Conservation (phyloP, 1,140 invertebrate genomes). For the Bombus confusus region DNA sequence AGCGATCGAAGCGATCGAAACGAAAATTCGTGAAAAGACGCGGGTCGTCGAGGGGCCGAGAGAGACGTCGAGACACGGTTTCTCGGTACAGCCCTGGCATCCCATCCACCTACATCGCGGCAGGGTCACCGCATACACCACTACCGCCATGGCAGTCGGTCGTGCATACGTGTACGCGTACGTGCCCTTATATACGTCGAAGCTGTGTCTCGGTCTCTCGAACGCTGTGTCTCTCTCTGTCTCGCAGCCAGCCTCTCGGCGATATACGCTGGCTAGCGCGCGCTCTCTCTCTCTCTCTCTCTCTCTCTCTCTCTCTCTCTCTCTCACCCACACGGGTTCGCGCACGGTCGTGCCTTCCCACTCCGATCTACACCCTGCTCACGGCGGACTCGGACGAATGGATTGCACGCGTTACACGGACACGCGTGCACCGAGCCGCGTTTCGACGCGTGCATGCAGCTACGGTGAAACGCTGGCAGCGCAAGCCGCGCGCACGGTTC, state of each 20-base stretch:
- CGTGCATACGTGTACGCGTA: constrained; percentile 45
- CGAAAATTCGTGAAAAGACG: no score
- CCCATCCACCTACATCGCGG: constrained; percentile 74
- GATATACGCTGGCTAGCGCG: not conserved
- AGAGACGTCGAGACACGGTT: not conserved
- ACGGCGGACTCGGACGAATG: constrained; percentile 45
- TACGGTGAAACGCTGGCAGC: constrained; percentile 39
- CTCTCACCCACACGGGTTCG: not conserved
- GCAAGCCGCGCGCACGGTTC: constrained; percentile 53
- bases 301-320: no score
- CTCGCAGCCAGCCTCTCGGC: not conserved
- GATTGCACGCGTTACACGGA: constrained; percentile 39
- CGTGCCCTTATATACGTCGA: constrained; percentile 30
- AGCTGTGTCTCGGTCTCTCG: constrained; percentile 12
- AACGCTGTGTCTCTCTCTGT: not conserved
- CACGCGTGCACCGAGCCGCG: constrained; percentile 27
- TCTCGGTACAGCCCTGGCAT: constrained; percentile 71
- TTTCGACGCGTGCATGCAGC: constrained; percentile 40
- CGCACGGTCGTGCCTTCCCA: constrained; percentile 4
- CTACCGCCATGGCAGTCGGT: constrained; percentile 25
- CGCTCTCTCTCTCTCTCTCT: not conserved
- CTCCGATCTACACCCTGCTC: constrained; percentile 32
- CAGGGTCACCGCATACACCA: constrained; percentile 74
- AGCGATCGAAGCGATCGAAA: no score
- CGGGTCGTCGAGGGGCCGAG: not conserved